These are phyloP conservation scores for Dinomys branickii DNA, from an alignment of 2,113 vertebrate genomes.

Conservation along the genomic window DNA sequence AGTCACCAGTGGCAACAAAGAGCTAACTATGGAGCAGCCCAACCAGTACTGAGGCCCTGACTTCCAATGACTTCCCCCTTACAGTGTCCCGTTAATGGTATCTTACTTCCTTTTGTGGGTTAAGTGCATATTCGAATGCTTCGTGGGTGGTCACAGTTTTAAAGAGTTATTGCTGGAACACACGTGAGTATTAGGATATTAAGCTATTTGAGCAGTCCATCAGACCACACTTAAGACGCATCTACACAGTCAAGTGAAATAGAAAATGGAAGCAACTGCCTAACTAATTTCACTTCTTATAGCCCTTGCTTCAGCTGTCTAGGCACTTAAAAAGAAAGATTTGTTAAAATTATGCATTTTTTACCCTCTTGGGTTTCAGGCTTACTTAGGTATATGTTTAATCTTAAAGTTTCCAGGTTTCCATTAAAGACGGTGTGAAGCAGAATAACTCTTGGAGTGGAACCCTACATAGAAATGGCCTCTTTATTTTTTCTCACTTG, in stretches of 20 bases:
- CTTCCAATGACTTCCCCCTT: neutral
- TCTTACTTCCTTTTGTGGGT: neutral
- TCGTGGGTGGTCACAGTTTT: neutral
- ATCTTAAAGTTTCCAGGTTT: conserved; percentile 23
- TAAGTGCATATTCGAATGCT: neutral
- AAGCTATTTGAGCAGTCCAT: conserved; percentile 21
- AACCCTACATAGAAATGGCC: conserved; percentile 57
- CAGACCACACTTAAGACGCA: neutral
- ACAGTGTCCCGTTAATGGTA: neutral
- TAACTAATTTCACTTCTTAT: conserved; percentile 42
- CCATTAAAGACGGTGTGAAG: conserved; percentile 44
- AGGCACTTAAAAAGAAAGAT: conserved; percentile 44
- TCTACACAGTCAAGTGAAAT: conserved; percentile 15
- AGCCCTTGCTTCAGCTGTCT: conserved; percentile 6
- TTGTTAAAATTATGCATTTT: conserved; percentile 36
- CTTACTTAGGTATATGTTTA: conserved; percentile 46
- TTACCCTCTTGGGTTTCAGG: conserved; percentile 15
- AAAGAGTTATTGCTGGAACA: neutral
- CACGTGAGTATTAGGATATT: conserved; percentile 2
- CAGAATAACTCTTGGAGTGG: conserved; percentile 13
- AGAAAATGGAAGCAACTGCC: neutral
- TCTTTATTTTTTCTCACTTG: conserved; percentile 60
- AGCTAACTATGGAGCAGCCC: neutral
- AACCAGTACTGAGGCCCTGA: neutral
- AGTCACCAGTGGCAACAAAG: neutral